Percentiles rank a stretch among this genome's conserved stretches.
Evolutionary conservation across 2,113 vertebrate genomes (phyloP).

Genomic region (Camelus bactrianus): DNA sequence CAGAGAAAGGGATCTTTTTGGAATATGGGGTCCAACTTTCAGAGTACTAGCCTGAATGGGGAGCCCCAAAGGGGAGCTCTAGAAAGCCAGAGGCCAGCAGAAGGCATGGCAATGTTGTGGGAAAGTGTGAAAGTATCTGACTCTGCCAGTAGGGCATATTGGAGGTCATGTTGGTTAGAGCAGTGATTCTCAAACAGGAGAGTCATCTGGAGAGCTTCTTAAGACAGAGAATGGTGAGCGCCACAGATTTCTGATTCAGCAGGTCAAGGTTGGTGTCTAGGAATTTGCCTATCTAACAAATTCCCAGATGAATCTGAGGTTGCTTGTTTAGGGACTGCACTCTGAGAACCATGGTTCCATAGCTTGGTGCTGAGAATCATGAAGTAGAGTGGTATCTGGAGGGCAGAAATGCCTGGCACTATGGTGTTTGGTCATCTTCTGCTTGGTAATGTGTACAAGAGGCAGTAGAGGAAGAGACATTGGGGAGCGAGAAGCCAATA

Average conservation of each 20-base stretch:
- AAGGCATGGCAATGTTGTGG: not conserved
- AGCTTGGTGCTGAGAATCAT: not conserved
- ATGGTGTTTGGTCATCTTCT: not conserved
- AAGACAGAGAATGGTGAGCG: not conserved
- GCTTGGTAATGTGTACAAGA: not conserved
- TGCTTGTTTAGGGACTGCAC: not conserved
- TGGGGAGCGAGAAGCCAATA: not conserved
- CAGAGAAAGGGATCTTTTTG: conserved; percentile 13
- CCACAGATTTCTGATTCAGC: not conserved
- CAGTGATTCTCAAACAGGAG: not conserved
- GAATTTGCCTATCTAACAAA: not conserved
- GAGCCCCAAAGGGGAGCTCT: not conserved
- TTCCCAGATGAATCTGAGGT: not conserved
- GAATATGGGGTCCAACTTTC: not conserved
- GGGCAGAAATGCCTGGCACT: not conserved
- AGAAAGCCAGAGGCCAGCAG: not conserved
- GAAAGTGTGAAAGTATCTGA: not conserved
- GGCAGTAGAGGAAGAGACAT: not conserved
- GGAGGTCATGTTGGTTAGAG: not conserved
- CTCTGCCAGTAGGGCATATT: not conserved
- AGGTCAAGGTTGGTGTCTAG: not conserved
- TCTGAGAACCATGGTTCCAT: not conserved
- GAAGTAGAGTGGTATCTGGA: not conserved
- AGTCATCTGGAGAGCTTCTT: not conserved
- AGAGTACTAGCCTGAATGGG: not conserved